Evolutionary conservation across 2,113 vertebrate species (phyloP).

Genomic region (Lutjanus erythropterus): DNA sequence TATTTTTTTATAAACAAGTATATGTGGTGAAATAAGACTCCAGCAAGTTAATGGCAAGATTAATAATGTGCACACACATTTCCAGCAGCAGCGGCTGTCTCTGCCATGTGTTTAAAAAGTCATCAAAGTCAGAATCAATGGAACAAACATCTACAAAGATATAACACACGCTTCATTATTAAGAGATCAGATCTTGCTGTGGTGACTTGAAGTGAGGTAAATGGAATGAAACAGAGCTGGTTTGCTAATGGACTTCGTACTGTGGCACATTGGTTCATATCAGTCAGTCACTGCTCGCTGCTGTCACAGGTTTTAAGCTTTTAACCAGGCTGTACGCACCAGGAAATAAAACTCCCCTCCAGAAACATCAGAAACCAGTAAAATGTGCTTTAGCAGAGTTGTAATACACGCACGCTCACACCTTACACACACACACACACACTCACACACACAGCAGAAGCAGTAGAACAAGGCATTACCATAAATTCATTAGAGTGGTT

Average conservation of each 20-base stretch:
- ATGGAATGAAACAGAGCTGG: conserved; percentile 53
- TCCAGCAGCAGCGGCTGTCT: conserved; percentile 32
- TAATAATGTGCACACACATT: conserved; percentile 42
- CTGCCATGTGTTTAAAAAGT: conserved; percentile 43
- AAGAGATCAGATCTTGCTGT: conserved; percentile 49
- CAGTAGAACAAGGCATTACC: conserved; percentile 83
- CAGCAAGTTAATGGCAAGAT: conserved; percentile 50
- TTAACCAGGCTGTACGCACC: conserved; percentile 58
- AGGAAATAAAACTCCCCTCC: conserved; percentile 29
- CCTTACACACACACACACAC: conserved; percentile 44
- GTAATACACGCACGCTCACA: conserved; percentile 48
- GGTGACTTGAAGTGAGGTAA: conserved; percentile 47
- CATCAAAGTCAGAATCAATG: conserved; percentile 46
- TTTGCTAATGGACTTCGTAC: conserved; percentile 65
- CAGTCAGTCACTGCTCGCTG: conserved; percentile 53
- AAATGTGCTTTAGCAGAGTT: conserved; percentile 31
- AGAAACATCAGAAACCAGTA: conserved; percentile 57
- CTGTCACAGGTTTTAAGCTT: conserved; percentile 63
- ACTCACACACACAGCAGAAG: conserved; percentile 60
- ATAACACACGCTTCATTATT: conserved; percentile 50
- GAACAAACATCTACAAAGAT: conserved; percentile 26
- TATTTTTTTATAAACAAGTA: conserved; percentile 25
- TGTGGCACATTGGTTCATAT: conserved; percentile 45
- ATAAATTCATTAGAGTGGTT: conserved; percentile 88
- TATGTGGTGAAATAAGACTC: conserved; percentile 44